Evolutionary conservation across 2,797 vertebrate genomes (phyloP).

Genomic region (Neopelma chrysocephalum): DNA sequence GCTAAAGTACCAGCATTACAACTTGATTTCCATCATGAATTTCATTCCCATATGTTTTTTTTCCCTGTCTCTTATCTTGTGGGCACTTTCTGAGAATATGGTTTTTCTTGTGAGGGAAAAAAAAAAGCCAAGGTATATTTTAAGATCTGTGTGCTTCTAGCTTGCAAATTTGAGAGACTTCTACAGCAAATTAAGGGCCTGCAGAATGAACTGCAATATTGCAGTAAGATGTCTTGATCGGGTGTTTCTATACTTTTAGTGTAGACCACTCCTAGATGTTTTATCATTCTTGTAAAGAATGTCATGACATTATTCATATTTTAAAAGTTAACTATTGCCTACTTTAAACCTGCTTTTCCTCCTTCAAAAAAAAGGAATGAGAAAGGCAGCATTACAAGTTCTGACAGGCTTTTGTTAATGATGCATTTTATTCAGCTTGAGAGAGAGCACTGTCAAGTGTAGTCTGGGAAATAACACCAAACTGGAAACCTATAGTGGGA

Average conservation of each 20-base stretch:
- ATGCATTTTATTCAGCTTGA: background rate
- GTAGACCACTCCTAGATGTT: background rate
- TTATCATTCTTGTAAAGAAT: background rate
- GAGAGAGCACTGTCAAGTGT: background rate
- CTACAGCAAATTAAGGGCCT: background rate
- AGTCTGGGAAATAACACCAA: background rate
- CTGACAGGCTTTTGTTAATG: constrained; percentile 33
- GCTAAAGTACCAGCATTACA: background rate
- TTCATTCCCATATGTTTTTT: background rate
- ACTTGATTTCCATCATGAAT: background rate
- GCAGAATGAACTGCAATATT: background rate
- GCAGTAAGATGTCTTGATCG: background rate
- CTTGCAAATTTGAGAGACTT: background rate
- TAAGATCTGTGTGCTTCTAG: background rate
- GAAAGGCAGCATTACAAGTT: background rate
- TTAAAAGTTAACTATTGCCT: background rate
- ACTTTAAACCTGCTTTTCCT: constrained; percentile 21
- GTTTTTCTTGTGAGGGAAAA: background rate
- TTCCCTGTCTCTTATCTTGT: background rate
- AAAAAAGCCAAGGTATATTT: background rate
- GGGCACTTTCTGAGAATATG: background rate
- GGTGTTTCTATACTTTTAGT: background rate
- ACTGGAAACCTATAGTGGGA: background rate
- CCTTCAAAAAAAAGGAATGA: background rate
- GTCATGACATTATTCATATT: background rate